A percentile compares a stretch with the other conserved stretches of the same genome.
Conservation (phyloP, 1,140 invertebrate genomes). For the Eufriesea mexicana region DNA sequence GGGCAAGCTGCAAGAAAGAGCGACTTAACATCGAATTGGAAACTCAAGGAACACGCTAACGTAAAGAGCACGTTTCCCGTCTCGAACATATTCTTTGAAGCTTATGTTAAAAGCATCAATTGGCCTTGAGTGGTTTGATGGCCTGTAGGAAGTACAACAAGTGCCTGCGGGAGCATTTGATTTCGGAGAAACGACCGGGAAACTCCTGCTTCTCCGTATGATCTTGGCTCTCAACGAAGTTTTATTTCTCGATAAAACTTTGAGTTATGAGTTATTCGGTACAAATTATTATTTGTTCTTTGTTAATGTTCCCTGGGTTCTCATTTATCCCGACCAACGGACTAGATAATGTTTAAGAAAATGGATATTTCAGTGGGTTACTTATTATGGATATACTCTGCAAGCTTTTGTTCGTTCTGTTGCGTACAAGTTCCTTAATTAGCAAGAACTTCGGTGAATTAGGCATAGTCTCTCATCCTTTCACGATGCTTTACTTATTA, state of each 20-base stretch:
- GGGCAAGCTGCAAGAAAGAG: slow-evolving; percentile 14
- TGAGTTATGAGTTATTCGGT: not conserved
- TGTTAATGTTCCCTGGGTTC: not conserved
- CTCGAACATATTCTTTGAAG: not conserved
- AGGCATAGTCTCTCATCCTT: no score
- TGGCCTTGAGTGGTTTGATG: slow-evolving; percentile 24
- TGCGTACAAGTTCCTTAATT: no score
- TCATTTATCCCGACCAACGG: no score
- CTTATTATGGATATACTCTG: no score
- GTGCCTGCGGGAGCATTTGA: not conserved
- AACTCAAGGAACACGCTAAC: not conserved
- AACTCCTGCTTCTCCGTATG: not conserved
- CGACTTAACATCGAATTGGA: not conserved
- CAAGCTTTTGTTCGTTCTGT: no score
- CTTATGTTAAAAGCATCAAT: not conserved
- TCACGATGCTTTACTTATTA: no score
- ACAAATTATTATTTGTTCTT: not conserved
- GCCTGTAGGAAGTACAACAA: slow-evolving; percentile 13
- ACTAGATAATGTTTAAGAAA: no score
- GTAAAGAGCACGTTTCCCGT: not conserved
- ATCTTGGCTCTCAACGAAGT: not conserved
- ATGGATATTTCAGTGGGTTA: no score
- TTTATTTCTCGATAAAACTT: not conserved
- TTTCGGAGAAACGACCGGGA: not conserved
- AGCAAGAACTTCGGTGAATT: no score